These are phyloP conservation scores for Rhynchotus rufescens DNA, from an alignment of 2,797 vertebrate species.

Conservation along the genomic window DNA sequence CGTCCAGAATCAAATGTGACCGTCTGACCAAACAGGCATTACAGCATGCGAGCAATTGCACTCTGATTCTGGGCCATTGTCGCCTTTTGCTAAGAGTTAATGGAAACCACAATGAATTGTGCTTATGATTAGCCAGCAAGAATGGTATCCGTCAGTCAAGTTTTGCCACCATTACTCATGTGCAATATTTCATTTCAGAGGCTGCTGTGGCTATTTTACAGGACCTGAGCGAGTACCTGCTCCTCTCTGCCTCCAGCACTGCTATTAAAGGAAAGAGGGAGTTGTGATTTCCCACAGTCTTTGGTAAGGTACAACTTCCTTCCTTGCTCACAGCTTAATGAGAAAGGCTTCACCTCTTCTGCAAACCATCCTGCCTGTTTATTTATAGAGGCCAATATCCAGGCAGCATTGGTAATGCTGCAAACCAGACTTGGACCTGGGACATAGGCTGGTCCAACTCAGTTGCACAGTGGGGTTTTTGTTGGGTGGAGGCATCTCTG, in stretches of 20 bases:
- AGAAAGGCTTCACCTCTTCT: constrained; percentile 55
- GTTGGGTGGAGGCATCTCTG: constrained; percentile 55
- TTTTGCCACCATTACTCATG: constrained; percentile 50
- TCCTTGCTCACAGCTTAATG: constrained; percentile 55
- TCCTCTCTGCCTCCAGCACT: constrained; percentile 27
- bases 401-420: constrained; percentile 53
- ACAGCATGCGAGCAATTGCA: neutral
- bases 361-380: constrained; percentile 48
- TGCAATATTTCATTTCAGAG: neutral
- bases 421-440: constrained; percentile 49
- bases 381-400: constrained; percentile 56
- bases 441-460: constrained; percentile 37
- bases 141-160: constrained; percentile 55
- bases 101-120: constrained; percentile 33
- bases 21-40: neutral
- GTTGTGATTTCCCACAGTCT: constrained; percentile 1
- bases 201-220: neutral
- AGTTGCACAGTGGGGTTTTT: constrained; percentile 58
- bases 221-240: constrained; percentile 15
- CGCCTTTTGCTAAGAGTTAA: constrained; percentile 11
- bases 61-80: neutral
- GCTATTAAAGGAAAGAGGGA: constrained; percentile 52
- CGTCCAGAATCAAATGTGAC: neutral
- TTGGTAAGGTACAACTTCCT: constrained; percentile 50
- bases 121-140: constrained; percentile 38